Conservation (phyloP, 2,888 invertebrate genomes). For the Polydrusus pterygomalis region DNA sequence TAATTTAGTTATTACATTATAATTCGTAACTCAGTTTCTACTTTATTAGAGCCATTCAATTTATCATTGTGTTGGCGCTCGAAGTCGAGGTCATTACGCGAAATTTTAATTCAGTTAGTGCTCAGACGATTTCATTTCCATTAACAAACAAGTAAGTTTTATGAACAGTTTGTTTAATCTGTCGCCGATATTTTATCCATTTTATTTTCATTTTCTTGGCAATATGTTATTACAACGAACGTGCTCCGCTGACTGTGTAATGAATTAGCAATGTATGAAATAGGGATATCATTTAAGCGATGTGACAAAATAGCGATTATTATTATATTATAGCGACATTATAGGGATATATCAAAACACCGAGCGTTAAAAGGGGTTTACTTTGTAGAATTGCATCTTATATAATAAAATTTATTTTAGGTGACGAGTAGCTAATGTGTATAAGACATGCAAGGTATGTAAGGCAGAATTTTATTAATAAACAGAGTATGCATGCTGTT, state of each 20-base stretch:
- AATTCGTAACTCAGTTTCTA: slow-evolving; percentile 48
- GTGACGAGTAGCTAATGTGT: too few relatives aligned
- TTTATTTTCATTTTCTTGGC: slow-evolving; percentile 32
- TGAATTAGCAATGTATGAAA: too few relatives aligned
- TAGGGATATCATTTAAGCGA: too few relatives aligned
- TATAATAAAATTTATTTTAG: too few relatives aligned
- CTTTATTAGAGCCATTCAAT: slow-evolving; percentile 57
- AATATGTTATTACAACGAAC: slow-evolving; percentile 25
- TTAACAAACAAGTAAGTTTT: slow-evolving; percentile 64
- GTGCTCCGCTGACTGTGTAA: not conserved
- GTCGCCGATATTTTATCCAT: slow-evolving; percentile 47
- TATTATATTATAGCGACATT: too few relatives aligned
- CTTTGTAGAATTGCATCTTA: too few relatives aligned
- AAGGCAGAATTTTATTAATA: too few relatives aligned
- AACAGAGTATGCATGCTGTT: too few relatives aligned
- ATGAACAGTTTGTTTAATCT: slow-evolving; percentile 56
- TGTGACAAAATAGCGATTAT: too few relatives aligned
- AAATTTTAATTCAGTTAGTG: slow-evolving; percentile 65
- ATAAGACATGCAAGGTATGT: too few relatives aligned
- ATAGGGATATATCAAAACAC: too few relatives aligned
- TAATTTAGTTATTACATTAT: slow-evolving; percentile 35
- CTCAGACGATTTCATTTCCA: slow-evolving; percentile 65
- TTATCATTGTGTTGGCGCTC: slow-evolving; percentile 60
- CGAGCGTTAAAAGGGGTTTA: too few relatives aligned
- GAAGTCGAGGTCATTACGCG: slow-evolving; percentile 62